These are phyloP conservation scores for Pegoplata infirma DNA, from an alignment of 2,888 invertebrate genomes.

Conservation along the genomic window DNA sequence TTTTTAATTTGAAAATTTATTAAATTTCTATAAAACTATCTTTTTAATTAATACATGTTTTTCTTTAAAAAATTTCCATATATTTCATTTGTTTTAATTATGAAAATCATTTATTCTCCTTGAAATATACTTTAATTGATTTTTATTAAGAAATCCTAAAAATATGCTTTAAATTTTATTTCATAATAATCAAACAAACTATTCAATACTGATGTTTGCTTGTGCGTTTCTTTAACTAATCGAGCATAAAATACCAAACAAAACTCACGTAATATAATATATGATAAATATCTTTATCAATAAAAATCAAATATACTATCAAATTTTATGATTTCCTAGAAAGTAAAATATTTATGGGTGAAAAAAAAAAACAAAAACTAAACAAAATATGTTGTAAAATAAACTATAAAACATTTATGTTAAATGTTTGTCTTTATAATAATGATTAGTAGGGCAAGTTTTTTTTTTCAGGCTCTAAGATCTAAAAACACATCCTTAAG, in stretches of 20 bases:
- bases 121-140: not conserved
- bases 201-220: too few relatives aligned
- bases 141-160: not conserved
- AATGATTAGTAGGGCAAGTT: not conserved
- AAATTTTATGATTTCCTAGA: not conserved
- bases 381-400: slow-evolving; percentile 13
- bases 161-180: not conserved
- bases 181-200: not conserved
- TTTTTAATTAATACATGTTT: too few relatives aligned
- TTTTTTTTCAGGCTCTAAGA: too few relatives aligned
- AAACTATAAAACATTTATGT: slow-evolving; percentile 26
- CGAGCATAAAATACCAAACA: slow-evolving; percentile 1
- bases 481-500: too few relatives aligned
- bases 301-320: not conserved
- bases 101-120: too few relatives aligned
- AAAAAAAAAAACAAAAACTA: not conserved
- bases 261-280: not conserved
- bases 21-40: too few relatives aligned
- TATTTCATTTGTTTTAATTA: too few relatives aligned
- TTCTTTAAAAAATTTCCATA: too few relatives aligned
- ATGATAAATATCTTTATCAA: not conserved
- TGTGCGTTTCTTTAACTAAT: slow-evolving; percentile 12
- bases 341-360: not conserved
- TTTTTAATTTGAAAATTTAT: too few relatives aligned
- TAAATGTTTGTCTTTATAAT: slow-evolving; percentile 19